Evolutionary conservation across 2,797 vertebrate genomes (phyloP), one percentile per base, ranked within the genome.

Genomic region (Acipenser transmontanus): DNA sequence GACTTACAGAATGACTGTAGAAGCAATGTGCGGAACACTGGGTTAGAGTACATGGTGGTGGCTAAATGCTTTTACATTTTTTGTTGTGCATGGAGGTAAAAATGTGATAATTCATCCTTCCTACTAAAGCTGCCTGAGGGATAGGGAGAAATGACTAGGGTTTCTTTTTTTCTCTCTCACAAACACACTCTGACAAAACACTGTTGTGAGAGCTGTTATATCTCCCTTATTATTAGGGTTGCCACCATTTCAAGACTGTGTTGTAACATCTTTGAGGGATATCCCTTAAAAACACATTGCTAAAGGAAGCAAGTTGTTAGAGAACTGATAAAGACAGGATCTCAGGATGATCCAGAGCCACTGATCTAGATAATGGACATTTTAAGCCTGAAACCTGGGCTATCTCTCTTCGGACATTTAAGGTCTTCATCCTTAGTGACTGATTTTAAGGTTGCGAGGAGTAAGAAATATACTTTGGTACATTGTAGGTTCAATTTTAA

Each of bases 91-190:
- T 57, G 12, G 54, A 7, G 54, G 12, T 57, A 1, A 57, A 57
- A 57, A 57, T 57, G 54, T 57, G 54, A 57, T 57, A 57, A 14
- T 57, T 13, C 54, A 57, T 57, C 54, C 54, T 14, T 57, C 54
- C 54, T 57, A 57, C 12, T 57, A 57, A 57, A 13, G 54, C 9
- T n/a, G 54, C 54, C 54, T 13, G 6, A 7, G 54, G 54, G 54
- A 57, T 14, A 9, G 54, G 14, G 12, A 57, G 80, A 85, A 81
- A 70, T 70, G 78, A 73, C 10, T 7, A 85, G 84, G 34, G 34
- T 11, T 3, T 57, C 54, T 57, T 52, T 52, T 17, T 34, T 34
- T 8, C 8, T 8, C 8, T 52, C 8, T 11, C 54, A n/a, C 54
- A 7, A 11, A 11, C 54, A 57, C 54, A 13, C 6, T 13, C 54